phyloP scores from a whole-genome alignment of 2,113 vertebrate species.

The Onychostruthus taczanowskii region DNA sequence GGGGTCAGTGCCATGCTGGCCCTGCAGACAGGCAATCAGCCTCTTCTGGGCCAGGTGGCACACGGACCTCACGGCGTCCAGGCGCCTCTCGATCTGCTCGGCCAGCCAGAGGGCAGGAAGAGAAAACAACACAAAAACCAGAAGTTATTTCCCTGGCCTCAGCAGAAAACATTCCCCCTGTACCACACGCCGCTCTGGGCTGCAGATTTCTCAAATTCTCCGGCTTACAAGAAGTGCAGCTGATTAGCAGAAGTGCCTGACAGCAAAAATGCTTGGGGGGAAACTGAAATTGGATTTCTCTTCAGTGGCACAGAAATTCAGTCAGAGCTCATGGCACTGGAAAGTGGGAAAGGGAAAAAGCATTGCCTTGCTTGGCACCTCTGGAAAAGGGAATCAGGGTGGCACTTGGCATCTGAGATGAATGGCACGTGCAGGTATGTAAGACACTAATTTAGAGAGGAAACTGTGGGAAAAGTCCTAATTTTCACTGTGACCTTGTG shows the following conservation, averaged over 20 bases:
- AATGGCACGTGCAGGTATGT: background rate
- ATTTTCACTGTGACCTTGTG: background rate
- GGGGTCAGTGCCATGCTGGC: slow-evolving; percentile 87
- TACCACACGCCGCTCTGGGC: background rate
- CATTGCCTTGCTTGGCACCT: background rate
- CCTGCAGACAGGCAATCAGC: slow-evolving; percentile 88
- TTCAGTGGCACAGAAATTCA: background rate
- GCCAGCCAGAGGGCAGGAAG: background rate
- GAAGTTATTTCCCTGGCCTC: slow-evolving; percentile 6
- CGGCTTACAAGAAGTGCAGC: background rate
- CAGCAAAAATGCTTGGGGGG: background rate
- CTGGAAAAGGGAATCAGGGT: background rate
- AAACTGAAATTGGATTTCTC: background rate
- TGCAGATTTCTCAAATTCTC: slow-evolving; percentile 18
- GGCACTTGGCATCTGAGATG: background rate
- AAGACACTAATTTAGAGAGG: background rate
- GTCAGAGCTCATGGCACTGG: background rate
- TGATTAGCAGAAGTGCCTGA: background rate
- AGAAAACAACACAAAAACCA: slow-evolving; percentile 1
- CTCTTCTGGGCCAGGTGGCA: slow-evolving; percentile 94
- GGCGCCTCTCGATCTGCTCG: slow-evolving; percentile 88
- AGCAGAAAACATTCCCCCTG: background rate
- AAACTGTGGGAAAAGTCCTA: background rate
- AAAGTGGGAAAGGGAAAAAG: background rate
- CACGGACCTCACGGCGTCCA: slow-evolving; percentile 89